These are phyloP conservation scores for Sparidentex hasta DNA, from an alignment of 2,797 vertebrate genomes.

Conservation along the genomic window DNA sequence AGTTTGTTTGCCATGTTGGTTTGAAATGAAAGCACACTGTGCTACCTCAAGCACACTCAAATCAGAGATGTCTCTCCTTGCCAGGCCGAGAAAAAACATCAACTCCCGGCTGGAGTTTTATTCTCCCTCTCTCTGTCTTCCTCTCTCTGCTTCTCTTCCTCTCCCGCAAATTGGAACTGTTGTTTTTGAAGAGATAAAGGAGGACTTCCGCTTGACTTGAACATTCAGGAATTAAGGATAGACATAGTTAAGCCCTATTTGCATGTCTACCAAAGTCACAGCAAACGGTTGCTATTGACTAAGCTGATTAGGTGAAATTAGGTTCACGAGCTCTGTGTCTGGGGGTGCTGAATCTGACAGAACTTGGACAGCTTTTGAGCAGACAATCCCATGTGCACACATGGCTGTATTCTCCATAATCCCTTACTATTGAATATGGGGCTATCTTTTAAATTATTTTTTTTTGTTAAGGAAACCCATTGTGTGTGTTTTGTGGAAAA, in stretches of 20 bases:
- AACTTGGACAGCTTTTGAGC: conserved; percentile 83
- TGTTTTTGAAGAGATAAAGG: conserved; percentile 85
- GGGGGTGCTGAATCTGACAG: conserved; percentile 84
- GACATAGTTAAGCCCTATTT: conserved; percentile 86
- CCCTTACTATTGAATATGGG: conserved; percentile 75
- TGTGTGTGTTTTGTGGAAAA: conserved; percentile 61
- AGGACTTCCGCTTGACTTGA: conserved; percentile 83
- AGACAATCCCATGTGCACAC: conserved; percentile 84
- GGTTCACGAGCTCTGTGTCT: conserved; percentile 85
- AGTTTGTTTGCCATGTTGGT: conserved; percentile 88
- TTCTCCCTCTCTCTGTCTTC: conserved; percentile 45
- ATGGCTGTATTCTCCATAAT: conserved; percentile 79
- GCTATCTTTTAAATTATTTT: conserved; percentile 42
- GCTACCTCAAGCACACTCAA: conserved; percentile 88
- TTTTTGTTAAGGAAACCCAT: conserved; percentile 46
- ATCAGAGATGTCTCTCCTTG: conserved; percentile 83
- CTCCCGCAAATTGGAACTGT: conserved; percentile 79
- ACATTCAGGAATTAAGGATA: conserved; percentile 86
- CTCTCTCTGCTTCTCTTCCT: conserved; percentile 22
- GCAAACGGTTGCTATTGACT: conserved; percentile 86
- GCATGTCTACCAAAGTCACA: conserved; percentile 86
- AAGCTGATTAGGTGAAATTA: conserved; percentile 89
- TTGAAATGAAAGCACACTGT: conserved; percentile 88
- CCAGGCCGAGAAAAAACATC: conserved; percentile 72
- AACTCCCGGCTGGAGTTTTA: conserved; percentile 70